phyloP scores from a whole-genome alignment of 2,113 vertebrate genomes.

The Phalacrocorax carbo region DNA sequence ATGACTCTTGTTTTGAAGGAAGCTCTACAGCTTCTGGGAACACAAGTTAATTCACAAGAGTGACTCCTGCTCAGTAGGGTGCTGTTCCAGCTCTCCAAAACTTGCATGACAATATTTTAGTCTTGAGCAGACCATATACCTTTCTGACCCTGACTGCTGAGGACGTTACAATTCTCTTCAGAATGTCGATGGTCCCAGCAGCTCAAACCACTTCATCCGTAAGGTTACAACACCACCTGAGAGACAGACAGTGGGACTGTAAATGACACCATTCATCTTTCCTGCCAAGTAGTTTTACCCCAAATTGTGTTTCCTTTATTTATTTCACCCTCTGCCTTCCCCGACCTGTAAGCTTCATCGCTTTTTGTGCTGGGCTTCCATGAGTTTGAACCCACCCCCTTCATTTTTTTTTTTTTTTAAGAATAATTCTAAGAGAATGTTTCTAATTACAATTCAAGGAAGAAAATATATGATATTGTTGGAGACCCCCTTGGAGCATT shows the following conservation, averaged over 20 bases:
- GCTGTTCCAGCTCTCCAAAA: neutral
- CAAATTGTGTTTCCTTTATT: neutral
- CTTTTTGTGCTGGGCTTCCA: neutral
- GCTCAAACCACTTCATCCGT: neutral
- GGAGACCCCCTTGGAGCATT: slow-evolving; percentile 54
- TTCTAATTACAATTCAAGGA: slow-evolving; percentile 49
- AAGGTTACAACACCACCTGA: neutral
- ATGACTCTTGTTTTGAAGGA: neutral
- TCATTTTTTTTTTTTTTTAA: neutral
- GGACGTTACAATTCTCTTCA: neutral
- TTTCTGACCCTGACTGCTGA: neutral
- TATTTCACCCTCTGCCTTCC: neutral
- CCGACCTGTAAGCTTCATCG: neutral
- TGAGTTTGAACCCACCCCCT: neutral
- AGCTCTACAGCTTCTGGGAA: neutral
- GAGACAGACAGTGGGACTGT: neutral
- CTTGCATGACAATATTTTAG: neutral
- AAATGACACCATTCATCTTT: neutral
- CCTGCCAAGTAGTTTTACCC: neutral
- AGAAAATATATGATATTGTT: slow-evolving; percentile 51
- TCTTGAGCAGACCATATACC: neutral
- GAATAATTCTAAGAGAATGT: neutral
- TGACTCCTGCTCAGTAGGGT: neutral
- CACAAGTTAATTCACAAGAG: neutral
- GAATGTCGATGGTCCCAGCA: neutral